phyloP scores from a whole-genome alignment of 2,797 vertebrate species.

The Sylvia borin region DNA sequence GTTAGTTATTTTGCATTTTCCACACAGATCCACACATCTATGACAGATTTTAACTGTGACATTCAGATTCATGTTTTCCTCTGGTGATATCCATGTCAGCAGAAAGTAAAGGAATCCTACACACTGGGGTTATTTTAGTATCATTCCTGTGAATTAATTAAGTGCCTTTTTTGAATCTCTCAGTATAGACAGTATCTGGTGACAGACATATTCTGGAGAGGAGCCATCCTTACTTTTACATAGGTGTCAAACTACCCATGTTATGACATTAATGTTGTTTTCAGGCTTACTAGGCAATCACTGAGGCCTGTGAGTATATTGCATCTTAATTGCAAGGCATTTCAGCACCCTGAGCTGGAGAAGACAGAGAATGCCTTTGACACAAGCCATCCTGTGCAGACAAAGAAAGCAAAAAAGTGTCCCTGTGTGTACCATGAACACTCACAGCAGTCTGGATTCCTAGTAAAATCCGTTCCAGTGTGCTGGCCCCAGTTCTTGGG shows the following conservation, averaged over 20 bases:
- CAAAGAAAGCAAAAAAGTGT: neutral
- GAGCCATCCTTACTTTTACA: neutral
- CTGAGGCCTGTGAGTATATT: neutral
- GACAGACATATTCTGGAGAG: neutral
- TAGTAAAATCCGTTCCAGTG: slow-evolving; percentile 11
- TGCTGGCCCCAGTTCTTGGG: neutral
- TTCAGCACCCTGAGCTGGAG: neutral
- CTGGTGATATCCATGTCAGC: neutral
- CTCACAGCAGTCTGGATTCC: slow-evolving; percentile 9
- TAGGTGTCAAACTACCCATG: neutral
- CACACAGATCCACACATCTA: neutral
- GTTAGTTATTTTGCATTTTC: neutral
- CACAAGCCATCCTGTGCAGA: neutral
- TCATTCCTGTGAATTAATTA: slow-evolving; percentile 9
- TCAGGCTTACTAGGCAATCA: neutral
- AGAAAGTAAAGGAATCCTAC: slow-evolving; percentile 17
- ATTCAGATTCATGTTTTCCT: neutral
- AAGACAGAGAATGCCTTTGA: neutral
- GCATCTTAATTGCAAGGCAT: neutral
- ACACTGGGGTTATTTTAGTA: neutral
- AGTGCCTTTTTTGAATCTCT: neutral
- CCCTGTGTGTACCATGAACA: neutral
- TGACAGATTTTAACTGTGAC: neutral
- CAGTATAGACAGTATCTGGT: neutral
- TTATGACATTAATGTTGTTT: neutral